phyloP scores from a whole-genome alignment of 1,140 invertebrate species.

The Brachionus calyciflorus region DNA sequence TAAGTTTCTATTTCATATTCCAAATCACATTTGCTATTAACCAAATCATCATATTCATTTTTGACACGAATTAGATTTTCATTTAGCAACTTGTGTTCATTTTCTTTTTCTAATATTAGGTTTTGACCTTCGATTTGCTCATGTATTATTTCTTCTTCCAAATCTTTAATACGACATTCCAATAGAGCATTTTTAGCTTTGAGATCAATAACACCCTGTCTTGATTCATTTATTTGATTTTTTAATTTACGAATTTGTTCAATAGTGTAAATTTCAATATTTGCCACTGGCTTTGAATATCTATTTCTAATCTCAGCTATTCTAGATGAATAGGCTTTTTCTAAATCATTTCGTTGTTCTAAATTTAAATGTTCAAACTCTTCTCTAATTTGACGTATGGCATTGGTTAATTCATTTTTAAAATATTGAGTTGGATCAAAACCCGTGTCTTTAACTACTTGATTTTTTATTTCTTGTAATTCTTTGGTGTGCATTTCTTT shows the following conservation, averaged over 20 bases:
- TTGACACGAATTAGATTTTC: neutral
- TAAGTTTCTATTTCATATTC: constrained; percentile 33
- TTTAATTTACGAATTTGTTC: neutral
- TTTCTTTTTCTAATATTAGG: neutral
- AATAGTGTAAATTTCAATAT: neutral
- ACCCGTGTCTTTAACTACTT: neutral
- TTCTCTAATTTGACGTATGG: constrained; percentile 27
- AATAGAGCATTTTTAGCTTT: constrained; percentile 31
- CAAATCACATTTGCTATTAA: neutral
- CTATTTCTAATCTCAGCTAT: neutral
- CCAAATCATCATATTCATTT: constrained; percentile 10
- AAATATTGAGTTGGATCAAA: constrained; percentile 7
- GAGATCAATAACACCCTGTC: neutral
- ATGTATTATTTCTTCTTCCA: constrained; percentile 3
- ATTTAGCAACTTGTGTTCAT: neutral
- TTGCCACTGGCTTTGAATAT: neutral
- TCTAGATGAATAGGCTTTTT: neutral
- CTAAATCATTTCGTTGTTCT: neutral
- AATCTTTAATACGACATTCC: neutral
- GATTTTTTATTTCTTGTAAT: constrained; percentile 11
- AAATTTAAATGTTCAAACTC: constrained; percentile 13
- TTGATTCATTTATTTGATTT: neutral
- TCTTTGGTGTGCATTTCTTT: constrained; percentile 25
- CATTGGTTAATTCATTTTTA: neutral
- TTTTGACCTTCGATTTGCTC: neutral